phyloP scores from a whole-genome alignment of 2,888 invertebrate genomes.

The Andrena trimmerana region DNA sequence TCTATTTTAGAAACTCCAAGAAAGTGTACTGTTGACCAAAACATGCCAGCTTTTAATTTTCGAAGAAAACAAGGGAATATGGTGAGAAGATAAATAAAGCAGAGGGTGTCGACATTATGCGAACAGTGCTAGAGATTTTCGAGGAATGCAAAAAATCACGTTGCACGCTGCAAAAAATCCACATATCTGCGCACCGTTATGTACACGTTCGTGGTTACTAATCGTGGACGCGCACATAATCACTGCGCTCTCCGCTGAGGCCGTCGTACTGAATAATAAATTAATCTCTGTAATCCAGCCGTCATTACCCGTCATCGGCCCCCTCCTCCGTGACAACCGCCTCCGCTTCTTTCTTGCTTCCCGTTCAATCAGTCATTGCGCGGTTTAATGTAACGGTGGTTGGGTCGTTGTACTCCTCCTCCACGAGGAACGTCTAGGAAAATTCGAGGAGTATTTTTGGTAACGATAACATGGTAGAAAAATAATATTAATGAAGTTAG shows the following conservation, averaged over 20 bases:
- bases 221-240: conserved; percentile 64
- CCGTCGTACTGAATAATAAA: conserved; percentile 68
- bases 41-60: no score
- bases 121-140: conserved; percentile 21
- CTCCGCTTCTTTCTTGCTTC: conserved; percentile 50
- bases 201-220: conserved; percentile 49
- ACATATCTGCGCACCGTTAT: conserved; percentile 49
- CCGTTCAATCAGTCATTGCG: conserved; percentile 44
- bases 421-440: neutral
- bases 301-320: conserved; percentile 64
- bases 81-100: neutral
- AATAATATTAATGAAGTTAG: no score
- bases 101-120: conserved; percentile 1
- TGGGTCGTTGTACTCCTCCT: neutral
- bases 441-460: neutral
- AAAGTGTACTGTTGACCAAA: no score
- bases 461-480: neutral
- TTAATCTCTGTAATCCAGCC: conserved; percentile 66
- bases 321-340: conserved; percentile 32
- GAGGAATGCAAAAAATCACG: conserved; percentile 38
- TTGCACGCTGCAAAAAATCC: conserved; percentile 48
- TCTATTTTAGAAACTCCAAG: no score
- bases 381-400: conserved; percentile 25
- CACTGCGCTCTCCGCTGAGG: conserved; percentile 35
- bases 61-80: neutral